These are phyloP conservation scores for Tragopan temminckii DNA, from an alignment of 2,797 vertebrate genomes.

Conservation along the genomic window DNA sequence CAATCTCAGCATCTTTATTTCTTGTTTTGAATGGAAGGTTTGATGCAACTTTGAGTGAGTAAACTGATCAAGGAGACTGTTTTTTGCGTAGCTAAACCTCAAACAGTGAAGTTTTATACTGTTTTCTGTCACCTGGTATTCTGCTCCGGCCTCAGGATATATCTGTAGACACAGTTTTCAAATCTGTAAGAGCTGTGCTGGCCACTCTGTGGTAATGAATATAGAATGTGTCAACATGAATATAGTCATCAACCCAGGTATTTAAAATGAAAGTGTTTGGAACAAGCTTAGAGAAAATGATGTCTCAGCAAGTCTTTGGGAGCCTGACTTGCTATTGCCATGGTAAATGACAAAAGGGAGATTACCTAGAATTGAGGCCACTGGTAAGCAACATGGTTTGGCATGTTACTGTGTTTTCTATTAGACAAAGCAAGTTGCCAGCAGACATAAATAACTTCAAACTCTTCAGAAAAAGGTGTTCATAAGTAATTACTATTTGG, in stretches of 20 bases:
- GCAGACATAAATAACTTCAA: background rate
- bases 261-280: background rate
- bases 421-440: background rate
- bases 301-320: background rate
- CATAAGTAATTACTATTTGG: background rate
- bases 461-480: background rate
- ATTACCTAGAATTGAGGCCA: background rate
- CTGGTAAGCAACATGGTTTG: background rate
- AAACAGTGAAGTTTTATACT: background rate
- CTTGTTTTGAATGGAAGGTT: background rate
- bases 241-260: background rate
- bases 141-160: background rate
- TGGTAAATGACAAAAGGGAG: background rate
- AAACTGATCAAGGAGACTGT: background rate
- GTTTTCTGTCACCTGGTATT: background rate
- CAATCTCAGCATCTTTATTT: background rate
- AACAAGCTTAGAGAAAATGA: background rate
- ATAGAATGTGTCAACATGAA: accelerated
- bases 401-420: background rate
- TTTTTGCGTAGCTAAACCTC: background rate
- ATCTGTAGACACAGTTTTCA: background rate
- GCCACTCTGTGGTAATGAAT: background rate
- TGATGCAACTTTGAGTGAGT: background rate
- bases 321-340: background rate
- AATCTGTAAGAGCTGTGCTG: accelerated